Conservation (phyloP, 2,888 invertebrate species). For the Calliopum simillimum region DNA sequence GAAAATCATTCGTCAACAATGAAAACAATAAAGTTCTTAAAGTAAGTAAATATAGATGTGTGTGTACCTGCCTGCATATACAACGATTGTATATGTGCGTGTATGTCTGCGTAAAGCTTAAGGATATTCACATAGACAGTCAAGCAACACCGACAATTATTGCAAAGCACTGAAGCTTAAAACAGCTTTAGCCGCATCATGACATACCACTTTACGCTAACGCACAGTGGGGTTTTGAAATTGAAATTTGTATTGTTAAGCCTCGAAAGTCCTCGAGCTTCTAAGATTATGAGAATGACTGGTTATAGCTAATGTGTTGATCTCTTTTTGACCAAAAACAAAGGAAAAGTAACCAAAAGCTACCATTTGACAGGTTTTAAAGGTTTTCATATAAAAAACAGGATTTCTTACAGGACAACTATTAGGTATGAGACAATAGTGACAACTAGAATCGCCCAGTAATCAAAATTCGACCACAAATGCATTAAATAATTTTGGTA, state of each 20-base stretch:
- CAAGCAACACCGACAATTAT: conserved; percentile 30
- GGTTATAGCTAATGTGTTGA: not conserved
- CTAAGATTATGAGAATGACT: not conserved
- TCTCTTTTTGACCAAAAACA: not conserved
- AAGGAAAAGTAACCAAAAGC: not conserved
- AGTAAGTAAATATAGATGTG: conserved; percentile 17
- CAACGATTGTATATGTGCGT: not conserved
- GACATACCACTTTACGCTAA: too few relatives aligned
- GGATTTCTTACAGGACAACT: too few relatives aligned
- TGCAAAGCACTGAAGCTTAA: conserved; percentile 32
- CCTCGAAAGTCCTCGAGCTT: not conserved
- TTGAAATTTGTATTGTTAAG: too few relatives aligned
- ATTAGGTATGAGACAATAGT: too few relatives aligned
- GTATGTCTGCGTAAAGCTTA: not conserved
- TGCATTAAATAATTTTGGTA: too few relatives aligned
- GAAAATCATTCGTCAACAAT: conserved; percentile 35
- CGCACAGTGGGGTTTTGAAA: too few relatives aligned
- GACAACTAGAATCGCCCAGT: too few relatives aligned
- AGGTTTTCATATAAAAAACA: too few relatives aligned
- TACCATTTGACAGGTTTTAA: too few relatives aligned
- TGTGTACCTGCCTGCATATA: not conserved
- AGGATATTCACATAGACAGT: conserved; percentile 4
- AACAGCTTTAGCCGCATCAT: conserved; percentile 21
- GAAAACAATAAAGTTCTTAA: conserved; percentile 37
- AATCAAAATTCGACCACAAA: too few relatives aligned